phyloP scores from a whole-genome alignment of 37 sponge, comb jelly and placozoan genomes.

The Chondrilla cf. caribensis region DNA sequence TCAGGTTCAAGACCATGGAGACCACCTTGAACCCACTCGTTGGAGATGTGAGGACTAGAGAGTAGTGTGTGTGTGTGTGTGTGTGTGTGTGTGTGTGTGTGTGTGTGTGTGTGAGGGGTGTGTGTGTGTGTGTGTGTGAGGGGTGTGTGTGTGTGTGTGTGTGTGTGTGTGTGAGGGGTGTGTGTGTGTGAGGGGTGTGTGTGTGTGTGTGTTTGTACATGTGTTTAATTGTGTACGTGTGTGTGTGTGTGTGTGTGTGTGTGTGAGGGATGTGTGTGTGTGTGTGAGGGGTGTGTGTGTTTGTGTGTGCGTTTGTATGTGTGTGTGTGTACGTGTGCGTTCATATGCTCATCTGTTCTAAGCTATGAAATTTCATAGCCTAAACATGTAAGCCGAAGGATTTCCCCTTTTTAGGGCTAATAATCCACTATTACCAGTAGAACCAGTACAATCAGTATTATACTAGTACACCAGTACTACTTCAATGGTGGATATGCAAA shows the following conservation, averaged over 20 bases:
- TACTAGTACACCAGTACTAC: no score
- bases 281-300: no score
- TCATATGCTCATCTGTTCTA: background rate
- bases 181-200: background rate
- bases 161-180: no score
- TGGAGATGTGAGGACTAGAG: background rate
- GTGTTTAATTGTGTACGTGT: background rate
- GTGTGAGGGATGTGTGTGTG: background rate
- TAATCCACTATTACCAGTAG: no score
- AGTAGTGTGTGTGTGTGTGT: background rate
- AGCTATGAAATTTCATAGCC: background rate
- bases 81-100: conserved; percentile 13
- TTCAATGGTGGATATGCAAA: no score
- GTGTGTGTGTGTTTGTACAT: background rate
- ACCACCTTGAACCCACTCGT: conserved; percentile 35
- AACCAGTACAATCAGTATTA: no score
- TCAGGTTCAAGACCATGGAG: conserved; percentile 52
- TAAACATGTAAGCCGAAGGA: no score
- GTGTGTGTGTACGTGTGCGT: conserved; percentile 13
- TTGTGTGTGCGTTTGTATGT: no score
- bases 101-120: background rate
- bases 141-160: background rate
- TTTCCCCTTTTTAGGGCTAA: no score
- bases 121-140: background rate
- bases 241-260: no score